Evolutionary conservation across 2,113 vertebrate species (phyloP).

Genomic region (Passerina amoena): DNA sequence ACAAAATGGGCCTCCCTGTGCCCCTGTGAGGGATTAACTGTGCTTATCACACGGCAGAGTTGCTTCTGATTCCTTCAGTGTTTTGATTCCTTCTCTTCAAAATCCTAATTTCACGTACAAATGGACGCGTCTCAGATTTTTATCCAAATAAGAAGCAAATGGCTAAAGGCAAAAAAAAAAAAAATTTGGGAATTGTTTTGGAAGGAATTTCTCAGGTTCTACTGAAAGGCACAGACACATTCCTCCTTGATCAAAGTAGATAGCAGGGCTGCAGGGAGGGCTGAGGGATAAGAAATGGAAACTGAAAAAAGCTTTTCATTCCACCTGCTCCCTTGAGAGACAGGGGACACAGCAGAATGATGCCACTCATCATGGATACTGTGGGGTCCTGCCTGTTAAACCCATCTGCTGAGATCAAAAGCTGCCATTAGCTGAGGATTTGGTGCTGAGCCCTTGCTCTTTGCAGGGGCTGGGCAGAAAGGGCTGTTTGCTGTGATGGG

Average conservation of each 20-base stretch:
- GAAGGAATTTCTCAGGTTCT: not conserved
- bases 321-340: not conserved
- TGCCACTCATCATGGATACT: not conserved
- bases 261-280: not conserved
- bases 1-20: accelerated
- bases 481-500: not conserved
- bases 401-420: not conserved
- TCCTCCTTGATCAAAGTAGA: not conserved
- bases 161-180: not conserved
- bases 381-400: not conserved
- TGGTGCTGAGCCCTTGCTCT: not conserved
- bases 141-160: not conserved
- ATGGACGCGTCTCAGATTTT: not conserved
- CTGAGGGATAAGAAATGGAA: not conserved
- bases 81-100: not conserved
- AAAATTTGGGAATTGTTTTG: not conserved
- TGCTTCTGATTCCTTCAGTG: not conserved
- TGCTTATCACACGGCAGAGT: not conserved
- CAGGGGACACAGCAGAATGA: not conserved
- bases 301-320: not conserved
- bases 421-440: not conserved
- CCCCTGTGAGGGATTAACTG: accelerated
- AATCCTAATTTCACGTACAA: not conserved
- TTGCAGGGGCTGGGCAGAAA: not conserved
- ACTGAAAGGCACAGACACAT: not conserved